Evolutionary conservation across 2,888 invertebrate genomes (phyloP), one percentile per base, ranked within the genome.

Genomic region (Selenia dentaria): DNA sequence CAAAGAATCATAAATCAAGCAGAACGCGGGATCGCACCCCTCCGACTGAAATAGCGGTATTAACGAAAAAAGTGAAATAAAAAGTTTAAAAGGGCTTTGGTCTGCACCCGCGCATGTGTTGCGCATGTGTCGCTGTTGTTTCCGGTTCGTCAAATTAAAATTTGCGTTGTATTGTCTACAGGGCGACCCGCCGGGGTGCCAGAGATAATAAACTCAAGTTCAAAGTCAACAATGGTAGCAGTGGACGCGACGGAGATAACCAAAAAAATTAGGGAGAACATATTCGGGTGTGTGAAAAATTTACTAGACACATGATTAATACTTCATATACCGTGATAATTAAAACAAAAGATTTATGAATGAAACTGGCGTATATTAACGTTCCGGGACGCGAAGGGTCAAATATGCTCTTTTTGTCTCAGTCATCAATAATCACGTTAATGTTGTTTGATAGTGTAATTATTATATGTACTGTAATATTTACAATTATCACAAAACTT

Each of bases 121-220:
- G 70, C 59, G 67, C 89, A 88, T 83, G 79, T 89, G 88, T 80
- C 74, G 81, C 62, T 60, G 58, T 57, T 62, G 76, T 84, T 89
- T 89, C 89, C 89, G 88, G 84, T 83, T 73, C 67, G 65, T 66
- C 68, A 39, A 70, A 71, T 68, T 64, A 66, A 71, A 74, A 81
- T 82, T 85, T 85, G 83, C 74, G 67, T 62, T 63, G 66, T 58
- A 75, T 81, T 79, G 79, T 80, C 69, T 73, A 60, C 47, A 16
- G 51, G 62, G 57, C 22, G 16, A 8, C 54, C 3, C 25, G 50
- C 61, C 52, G 64, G 69, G 66, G 70, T 68, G 73, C 65, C 62
- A 60, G 56, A 57, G 61, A 70, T 66, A 70, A 69, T 72, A 67
- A 62, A 70, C 57, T 59, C 60, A 66, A 59, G 68, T 68, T 66